Evolutionary conservation across 2,888 invertebrate species (phyloP).

Genomic region (Synergus japonicus): DNA sequence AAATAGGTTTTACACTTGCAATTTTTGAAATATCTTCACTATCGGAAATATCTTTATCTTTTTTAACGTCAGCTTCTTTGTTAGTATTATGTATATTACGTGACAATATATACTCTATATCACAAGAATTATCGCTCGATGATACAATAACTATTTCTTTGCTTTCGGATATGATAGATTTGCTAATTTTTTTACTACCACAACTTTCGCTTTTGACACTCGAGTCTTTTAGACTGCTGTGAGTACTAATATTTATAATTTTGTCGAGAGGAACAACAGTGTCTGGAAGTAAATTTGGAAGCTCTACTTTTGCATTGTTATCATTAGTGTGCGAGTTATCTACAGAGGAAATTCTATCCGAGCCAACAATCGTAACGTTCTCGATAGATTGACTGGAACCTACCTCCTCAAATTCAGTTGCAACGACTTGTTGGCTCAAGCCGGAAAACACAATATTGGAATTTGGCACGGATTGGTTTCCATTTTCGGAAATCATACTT

Average conservation of each 20-base stretch:
- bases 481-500: constrained; percentile 67
- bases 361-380: constrained; percentile 23
- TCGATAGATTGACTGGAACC: constrained; percentile 42
- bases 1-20: constrained; percentile 29
- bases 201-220: not conserved
- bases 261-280: constrained; percentile 1
- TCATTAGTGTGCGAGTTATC: constrained; percentile 22
- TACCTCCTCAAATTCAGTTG: constrained; percentile 64
- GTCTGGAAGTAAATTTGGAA: constrained; percentile 7
- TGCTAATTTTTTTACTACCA: constrained; percentile 28
- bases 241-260: not conserved
- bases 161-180: constrained; percentile 33
- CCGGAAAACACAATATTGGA: constrained; percentile 81
- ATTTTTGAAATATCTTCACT: not conserved
- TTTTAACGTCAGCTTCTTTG: constrained; percentile 1
- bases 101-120: constrained; percentile 34
- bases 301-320: constrained; percentile 24
- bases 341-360: constrained; percentile 23
- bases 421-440: constrained; percentile 86
- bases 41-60: not conserved
- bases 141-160: constrained; percentile 37
- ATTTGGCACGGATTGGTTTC: constrained; percentile 66
- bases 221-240: not conserved
- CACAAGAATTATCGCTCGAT: constrained; percentile 35
- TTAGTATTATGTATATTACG: constrained; percentile 38